These are phyloP conservation scores for Necrosyrtes monachus DNA, from an alignment of 2,797 vertebrate species.

Conservation along the genomic window DNA sequence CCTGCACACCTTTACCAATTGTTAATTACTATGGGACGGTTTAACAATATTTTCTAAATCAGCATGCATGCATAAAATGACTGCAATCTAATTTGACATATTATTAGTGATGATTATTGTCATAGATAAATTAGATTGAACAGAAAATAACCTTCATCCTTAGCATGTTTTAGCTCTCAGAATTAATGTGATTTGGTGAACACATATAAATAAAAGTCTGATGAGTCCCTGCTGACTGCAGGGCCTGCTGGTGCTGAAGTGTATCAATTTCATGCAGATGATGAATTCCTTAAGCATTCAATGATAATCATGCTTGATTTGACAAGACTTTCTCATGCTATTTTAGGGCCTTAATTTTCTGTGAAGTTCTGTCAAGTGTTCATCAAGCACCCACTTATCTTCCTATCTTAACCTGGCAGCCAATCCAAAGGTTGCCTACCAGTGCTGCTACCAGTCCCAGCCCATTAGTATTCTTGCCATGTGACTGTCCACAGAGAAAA, in stretches of 20 bases:
- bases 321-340: constrained; percentile 87
- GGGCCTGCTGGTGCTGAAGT: constrained; percentile 79
- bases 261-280: constrained; percentile 87
- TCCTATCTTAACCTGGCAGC: constrained; percentile 79
- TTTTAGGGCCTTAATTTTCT: constrained; percentile 87
- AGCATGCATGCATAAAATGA: constrained; percentile 79
- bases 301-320: constrained; percentile 87
- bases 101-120: constrained; percentile 86
- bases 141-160: constrained; percentile 85
- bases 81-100: constrained; percentile 83
- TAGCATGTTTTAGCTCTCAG: constrained; percentile 84
- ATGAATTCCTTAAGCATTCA: constrained; percentile 86
- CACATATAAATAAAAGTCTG: constrained; percentile 86
- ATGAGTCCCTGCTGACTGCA: constrained; percentile 82
- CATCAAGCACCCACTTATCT: constrained; percentile 86
- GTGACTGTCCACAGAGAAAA: constrained; percentile 80
- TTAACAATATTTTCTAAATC: constrained; percentile 79
- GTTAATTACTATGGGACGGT: constrained; percentile 75
- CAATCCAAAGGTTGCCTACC: constrained; percentile 81
- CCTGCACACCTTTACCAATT: constrained; percentile 70
- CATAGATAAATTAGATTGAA: constrained; percentile 87
- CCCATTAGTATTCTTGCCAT: constrained; percentile 79
- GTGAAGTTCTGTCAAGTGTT: constrained; percentile 88
- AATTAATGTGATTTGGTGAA: constrained; percentile 87
- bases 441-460: constrained; percentile 57